Evolutionary conservation across 2,797 vertebrate genomes (phyloP), one percentile per base, ranked within the genome.

Genomic region (Lophius americanus): DNA sequence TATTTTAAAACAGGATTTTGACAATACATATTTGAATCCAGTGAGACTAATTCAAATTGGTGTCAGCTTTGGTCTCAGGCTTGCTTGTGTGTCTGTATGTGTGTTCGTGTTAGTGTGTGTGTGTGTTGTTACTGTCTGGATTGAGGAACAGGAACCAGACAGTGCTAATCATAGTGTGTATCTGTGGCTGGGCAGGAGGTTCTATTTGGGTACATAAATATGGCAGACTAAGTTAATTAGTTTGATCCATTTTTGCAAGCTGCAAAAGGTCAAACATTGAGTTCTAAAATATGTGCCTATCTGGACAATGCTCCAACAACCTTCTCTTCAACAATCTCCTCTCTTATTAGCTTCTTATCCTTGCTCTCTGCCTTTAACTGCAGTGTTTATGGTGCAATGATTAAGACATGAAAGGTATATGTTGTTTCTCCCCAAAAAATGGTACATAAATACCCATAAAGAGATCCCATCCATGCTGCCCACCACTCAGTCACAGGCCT

Each of bases 131-230:
- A 44, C 54, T 76, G 72, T 74, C 72, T 81, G 65, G 78, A 60
- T 74, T 70, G 66, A 23, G 80, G 79, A 75, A 71, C 57, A 44
- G 42, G 72, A 76, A 74, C 51, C 68, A 89, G 91, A 92, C 89
- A 76, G 86, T 70, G 87, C 67, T 92, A 88, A 93, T 89, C 87
- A 58, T 64, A 43, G 66, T 54, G 81, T 78, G 72, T 81, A 73
- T 87, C 73, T 82, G 65, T 68, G 82, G 72, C 79, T 71, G 51
- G 70, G 74, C 67, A 69, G 52, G 64, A 71, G 66, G 55, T 63
- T 85, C 80, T 88, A 76, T 91, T 88, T 88, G 65, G 73, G 74
- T 69, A 43, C 37, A 43, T 55, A 55, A 76, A 67, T 35, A 50
- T 68, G 53, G 63, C 69, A 85, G 84, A 86, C 76, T 50, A 51